phyloP scores from a whole-genome alignment of 2,797 vertebrate species.

The Chromis chromis region DNA sequence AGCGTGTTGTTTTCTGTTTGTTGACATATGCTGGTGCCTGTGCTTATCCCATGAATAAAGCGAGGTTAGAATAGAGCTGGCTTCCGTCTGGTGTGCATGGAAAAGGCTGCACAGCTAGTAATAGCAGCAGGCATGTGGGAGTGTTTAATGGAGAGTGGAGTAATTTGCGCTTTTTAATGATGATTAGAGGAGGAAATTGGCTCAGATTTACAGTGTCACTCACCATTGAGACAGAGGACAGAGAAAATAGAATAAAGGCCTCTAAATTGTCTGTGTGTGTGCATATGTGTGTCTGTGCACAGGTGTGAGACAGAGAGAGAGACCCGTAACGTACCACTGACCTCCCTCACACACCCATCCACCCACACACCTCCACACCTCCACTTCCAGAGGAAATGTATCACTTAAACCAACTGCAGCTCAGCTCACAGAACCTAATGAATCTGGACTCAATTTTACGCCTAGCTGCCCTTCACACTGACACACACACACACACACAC shows the following conservation, averaged over 20 bases:
- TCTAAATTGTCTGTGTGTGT: conserved; percentile 85
- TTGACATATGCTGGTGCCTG: conserved; percentile 38
- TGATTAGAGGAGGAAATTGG: conserved; percentile 98
- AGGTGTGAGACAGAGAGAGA: conserved; percentile 68
- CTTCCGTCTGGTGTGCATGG: conserved; percentile 39
- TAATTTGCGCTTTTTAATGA: conserved; percentile 93
- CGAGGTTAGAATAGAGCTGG: conserved; percentile 37
- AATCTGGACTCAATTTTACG: conserved; percentile 99
- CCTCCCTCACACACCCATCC: conserved; percentile 55
- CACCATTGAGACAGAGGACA: conserved; percentile 84
- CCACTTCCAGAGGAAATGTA: conserved; percentile 99
- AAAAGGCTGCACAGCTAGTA: conserved; percentile 62
- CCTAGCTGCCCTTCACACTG: conserved; percentile 91
- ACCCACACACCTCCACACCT: conserved; percentile 87
- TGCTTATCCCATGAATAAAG: conserved; percentile 44
- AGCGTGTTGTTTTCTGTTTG: conserved; percentile 43
- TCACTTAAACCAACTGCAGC: conserved; percentile 98
- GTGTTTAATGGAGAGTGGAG: conserved; percentile 93
- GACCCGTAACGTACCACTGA: conserved; percentile 65
- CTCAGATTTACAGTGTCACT: conserved; percentile 97
- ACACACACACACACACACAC: conserved; percentile 78
- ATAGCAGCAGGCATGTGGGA: conserved; percentile 79
- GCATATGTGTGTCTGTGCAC: conserved; percentile 35
- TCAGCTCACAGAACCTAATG: conserved; percentile 91
- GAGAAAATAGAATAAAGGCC: conserved; percentile 86